These are phyloP conservation scores for Leptopilina boulardi DNA, from an alignment of 1,140 invertebrate species.

Conservation along the genomic window DNA sequence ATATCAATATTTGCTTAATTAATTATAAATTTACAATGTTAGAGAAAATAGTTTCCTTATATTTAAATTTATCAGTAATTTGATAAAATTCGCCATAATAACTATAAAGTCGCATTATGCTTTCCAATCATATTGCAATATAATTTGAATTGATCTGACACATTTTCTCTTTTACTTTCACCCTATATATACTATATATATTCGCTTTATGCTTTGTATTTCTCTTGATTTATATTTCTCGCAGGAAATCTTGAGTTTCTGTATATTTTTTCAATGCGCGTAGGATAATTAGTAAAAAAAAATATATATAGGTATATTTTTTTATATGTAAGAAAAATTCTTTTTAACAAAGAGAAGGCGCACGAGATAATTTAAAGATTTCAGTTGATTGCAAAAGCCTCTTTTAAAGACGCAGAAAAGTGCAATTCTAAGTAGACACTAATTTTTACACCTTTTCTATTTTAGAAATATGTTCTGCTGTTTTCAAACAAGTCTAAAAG, in stretches of 20 bases:
- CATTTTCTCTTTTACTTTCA: conserved; percentile 67
- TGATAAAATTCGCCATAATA: too few relatives aligned
- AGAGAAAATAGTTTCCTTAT: too few relatives aligned
- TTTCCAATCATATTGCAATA: conserved; percentile 63
- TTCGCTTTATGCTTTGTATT: conserved; percentile 45
- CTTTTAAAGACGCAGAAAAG: not conserved
- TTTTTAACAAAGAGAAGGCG: not conserved
- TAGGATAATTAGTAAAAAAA: not conserved
- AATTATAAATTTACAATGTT: too few relatives aligned
- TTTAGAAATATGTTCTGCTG: not conserved
- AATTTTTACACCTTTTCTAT: conserved; percentile 21
- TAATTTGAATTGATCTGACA: conserved; percentile 59
- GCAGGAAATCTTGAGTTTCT: not conserved
- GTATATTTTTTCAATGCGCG: not conserved
- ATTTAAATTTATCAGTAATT: too few relatives aligned
- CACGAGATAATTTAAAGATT: not conserved
- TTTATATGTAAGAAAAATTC: not conserved
- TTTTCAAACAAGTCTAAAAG: not conserved
- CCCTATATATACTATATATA: conserved; percentile 36
- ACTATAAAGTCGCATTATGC: conserved; percentile 54
- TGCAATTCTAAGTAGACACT: not conserved
- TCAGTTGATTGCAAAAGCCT: not conserved
- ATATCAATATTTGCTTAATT: too few relatives aligned
- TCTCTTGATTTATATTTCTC: conserved; percentile 43
- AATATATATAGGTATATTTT: too few relatives aligned